Percentiles rank a stretch among this genome's conserved stretches.
These are phyloP conservation scores for Etia nguti DNA, from an alignment of 2,113 vertebrate genomes.

Conservation along the genomic window DNA sequence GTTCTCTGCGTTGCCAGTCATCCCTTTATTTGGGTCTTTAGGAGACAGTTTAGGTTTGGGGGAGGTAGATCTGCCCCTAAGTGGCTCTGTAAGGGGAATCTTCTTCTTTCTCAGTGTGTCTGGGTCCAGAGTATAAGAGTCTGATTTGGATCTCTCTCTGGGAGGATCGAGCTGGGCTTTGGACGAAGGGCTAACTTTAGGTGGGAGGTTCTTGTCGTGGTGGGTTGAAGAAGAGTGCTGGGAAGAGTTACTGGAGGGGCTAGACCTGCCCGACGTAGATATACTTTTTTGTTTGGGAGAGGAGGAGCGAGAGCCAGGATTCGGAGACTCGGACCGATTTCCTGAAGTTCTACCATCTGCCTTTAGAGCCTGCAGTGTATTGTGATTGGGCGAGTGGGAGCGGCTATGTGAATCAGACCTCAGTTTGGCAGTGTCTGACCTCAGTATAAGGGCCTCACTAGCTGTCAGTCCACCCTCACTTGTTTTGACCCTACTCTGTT, in stretches of 20 bases:
- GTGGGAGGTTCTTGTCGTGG: conserved; percentile 85
- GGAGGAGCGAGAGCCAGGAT: conserved; percentile 85
- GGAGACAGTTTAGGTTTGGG: conserved; percentile 88
- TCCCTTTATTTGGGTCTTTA: conserved; percentile 82
- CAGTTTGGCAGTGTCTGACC: conserved; percentile 91
- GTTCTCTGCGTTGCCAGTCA: conserved; percentile 78
- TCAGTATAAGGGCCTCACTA: conserved; percentile 89
- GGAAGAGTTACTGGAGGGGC: conserved; percentile 80
- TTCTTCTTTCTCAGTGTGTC: conserved; percentile 96
- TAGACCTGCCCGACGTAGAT: conserved; percentile 79
- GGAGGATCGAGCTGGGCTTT: conserved; percentile 92
- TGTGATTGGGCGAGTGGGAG: conserved; percentile 96
- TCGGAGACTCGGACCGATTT: conserved; percentile 88
- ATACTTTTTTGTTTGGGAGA: conserved; percentile 91
- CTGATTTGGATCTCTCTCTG: conserved; percentile 94
- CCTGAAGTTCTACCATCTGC: conserved; percentile 83
- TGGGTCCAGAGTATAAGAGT: conserved; percentile 95
- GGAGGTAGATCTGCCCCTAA: conserved; percentile 92
- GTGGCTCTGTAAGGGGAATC: conserved; percentile 87
- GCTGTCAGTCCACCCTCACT: conserved; percentile 82
- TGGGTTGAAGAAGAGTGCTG: conserved; percentile 84
- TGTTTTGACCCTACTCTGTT: conserved; percentile 83
- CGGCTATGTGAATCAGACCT: conserved; percentile 94
- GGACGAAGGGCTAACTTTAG: conserved; percentile 82
- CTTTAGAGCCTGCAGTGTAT: conserved; percentile 93